phyloP scores from a whole-genome alignment of 1,140 invertebrate species.

The Drosophila arizonae region DNA sequence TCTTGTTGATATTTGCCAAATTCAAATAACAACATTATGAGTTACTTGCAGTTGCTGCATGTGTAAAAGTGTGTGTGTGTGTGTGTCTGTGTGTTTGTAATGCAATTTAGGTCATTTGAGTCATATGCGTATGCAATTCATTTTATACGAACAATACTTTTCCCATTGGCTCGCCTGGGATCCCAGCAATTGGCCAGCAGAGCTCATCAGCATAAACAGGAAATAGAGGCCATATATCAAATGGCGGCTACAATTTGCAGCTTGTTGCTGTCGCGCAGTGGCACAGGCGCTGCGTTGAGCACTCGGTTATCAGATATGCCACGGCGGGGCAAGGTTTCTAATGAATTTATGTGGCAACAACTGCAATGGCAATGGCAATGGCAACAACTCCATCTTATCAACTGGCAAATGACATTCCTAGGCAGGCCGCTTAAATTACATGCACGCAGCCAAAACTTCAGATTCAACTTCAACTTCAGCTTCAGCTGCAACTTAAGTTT shows the following conservation, averaged over 20 bases:
- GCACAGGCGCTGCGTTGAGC: slow-evolving; percentile 24
- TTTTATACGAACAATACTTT: slow-evolving; percentile 41
- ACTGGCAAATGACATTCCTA: slow-evolving; percentile 71
- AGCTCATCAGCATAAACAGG: slow-evolving; percentile 70
- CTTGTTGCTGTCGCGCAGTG: slow-evolving; percentile 61
- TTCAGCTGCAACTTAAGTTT: background rate
- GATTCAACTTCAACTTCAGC: background rate
- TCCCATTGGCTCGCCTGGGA: slow-evolving; percentile 17
- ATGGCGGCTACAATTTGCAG: slow-evolving; percentile 65
- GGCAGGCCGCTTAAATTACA: slow-evolving; percentile 72
- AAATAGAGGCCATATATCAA: slow-evolving; percentile 76
- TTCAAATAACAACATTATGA: slow-evolving; percentile 68
- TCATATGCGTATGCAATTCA: slow-evolving; percentile 69
- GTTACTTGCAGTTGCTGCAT: slow-evolving; percentile 26
- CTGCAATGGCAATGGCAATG: slow-evolving; percentile 42
- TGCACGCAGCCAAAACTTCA: slow-evolving; percentile 54
- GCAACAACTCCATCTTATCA: slow-evolving; percentile 64
- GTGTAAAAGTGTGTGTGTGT: slow-evolving; percentile 64
- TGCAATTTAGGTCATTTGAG: slow-evolving; percentile 78
- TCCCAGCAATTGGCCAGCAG: background rate
- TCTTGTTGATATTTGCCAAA: slow-evolving; percentile 76
- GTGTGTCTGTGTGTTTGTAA: slow-evolving; percentile 65
- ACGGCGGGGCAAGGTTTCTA: slow-evolving; percentile 59
- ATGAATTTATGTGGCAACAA: slow-evolving; percentile 63
- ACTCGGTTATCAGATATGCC: slow-evolving; percentile 72